Conservation (phyloP, 1,140 invertebrate species). For the Drosophila sproati region DNA sequence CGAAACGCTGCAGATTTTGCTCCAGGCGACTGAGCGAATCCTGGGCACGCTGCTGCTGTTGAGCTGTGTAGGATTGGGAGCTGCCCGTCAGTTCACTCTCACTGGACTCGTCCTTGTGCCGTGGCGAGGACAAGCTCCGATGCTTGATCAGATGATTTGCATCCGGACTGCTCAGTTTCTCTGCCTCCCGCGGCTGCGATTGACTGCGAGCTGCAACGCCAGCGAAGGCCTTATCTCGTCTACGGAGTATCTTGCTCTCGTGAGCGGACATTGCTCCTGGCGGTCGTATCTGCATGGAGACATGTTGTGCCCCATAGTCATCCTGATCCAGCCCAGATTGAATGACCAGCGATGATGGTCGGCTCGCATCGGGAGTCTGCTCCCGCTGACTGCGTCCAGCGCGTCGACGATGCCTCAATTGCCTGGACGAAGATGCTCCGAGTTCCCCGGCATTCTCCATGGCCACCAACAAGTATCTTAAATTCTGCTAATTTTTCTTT, state of each 20-base stretch:
- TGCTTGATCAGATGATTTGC: slow-evolving; percentile 73
- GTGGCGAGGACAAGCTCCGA: slow-evolving; percentile 79
- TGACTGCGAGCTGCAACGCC: slow-evolving; percentile 81
- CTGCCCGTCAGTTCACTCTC: slow-evolving; percentile 70
- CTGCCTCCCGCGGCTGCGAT: slow-evolving; percentile 85
- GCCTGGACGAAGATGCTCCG: slow-evolving; percentile 10
- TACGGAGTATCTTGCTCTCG: slow-evolving; percentile 80
- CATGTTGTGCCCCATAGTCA: slow-evolving; percentile 35
- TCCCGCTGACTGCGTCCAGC: slow-evolving; percentile 84
- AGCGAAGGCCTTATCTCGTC: slow-evolving; percentile 74
- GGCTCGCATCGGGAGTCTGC: slow-evolving; percentile 86
- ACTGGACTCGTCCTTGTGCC: slow-evolving; percentile 80
- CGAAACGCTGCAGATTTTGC: slow-evolving; percentile 76
- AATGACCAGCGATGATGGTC: slow-evolving; percentile 41
- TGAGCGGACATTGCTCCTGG: slow-evolving; percentile 74
- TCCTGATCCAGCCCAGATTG: not conserved
- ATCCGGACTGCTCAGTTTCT: slow-evolving; percentile 67
- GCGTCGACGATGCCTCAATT: slow-evolving; percentile 58
- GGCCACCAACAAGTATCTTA: slow-evolving; percentile 27
- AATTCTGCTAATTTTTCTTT: slow-evolving; percentile 29
- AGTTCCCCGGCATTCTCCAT: slow-evolving; percentile 43
- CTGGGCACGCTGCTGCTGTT: slow-evolving; percentile 14
- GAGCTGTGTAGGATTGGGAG: slow-evolving; percentile 24
- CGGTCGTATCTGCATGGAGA: slow-evolving; percentile 78
- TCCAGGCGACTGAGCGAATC: slow-evolving; percentile 70